Evolutionary conservation across 2,797 vertebrate species (phyloP), one percentile per base, ranked within the genome.

Genomic region (Characodon lateralis): DNA sequence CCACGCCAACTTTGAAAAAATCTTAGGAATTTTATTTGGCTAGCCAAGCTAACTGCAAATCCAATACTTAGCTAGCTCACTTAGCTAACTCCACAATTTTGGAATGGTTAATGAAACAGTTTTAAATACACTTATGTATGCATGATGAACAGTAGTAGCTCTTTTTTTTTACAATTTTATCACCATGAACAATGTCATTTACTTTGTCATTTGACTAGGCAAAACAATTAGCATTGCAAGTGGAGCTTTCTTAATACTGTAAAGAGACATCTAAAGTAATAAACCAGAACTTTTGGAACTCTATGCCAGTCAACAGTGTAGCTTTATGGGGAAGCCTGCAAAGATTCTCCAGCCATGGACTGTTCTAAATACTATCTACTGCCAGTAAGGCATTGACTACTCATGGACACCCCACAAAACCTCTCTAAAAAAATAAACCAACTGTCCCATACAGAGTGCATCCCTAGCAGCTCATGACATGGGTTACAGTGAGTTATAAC

Each of bases 391-490:
- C 58, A 50, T 24, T 74, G 26, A 50, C 58, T 50, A 9, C 41
- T 61, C 41, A 73, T 22, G n/a, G 41, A 69, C 24, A n/a, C 41
- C 24, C 43, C 24, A n/a, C 22, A 46, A 20, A 26, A 9, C n/a
- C n/a, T 24, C 39, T 5, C 2, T 51, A 18, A n/a, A 31, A 48
- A 28, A 20, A 43, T 46, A 31, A 7, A 39, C 13, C 9, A 53
- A 48, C 9, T 48, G 8, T 48, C 50, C 31, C 35, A 41, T 56
- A 58, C 18, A 31, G 14, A 80, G 66, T 82, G 68, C 84, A 81
- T 87, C 75, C 71, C 70, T 65, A 82, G 77, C 73, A 87, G 71
- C 73, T 53, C 55, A 43, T 68, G 73, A 81, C 71, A 80, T 76
- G 73, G 55, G 69, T 81, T 78, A 78, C 76, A 83, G 35, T 70